phyloP scores from a whole-genome alignment of 2,888 invertebrate genomes.

The Caenorhabditis zanzibari region DNA sequence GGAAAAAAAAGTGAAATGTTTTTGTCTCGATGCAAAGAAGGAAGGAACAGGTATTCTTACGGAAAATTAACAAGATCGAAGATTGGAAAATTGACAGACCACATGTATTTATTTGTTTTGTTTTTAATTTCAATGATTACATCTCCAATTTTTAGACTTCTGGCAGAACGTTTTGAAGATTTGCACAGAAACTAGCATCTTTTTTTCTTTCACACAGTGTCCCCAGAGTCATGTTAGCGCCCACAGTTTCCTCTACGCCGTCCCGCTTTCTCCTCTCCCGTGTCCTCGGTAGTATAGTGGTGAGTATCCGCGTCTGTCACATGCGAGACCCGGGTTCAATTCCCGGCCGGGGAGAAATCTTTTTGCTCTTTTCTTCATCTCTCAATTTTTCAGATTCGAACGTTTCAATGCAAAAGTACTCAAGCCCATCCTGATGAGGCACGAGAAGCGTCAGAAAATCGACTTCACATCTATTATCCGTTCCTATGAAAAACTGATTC shows the following conservation, averaged over 20 bases:
- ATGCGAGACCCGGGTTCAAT: constrained; percentile 74
- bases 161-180: too few species aligned
- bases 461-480: constrained; percentile 79
- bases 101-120: not conserved
- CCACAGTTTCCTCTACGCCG: not conserved
- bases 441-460: constrained; percentile 73
- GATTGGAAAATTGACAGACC: not conserved
- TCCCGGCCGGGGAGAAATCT: constrained; percentile 68
- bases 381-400: constrained; percentile 74
- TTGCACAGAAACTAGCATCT: too few species aligned
- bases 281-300: constrained; percentile 73
- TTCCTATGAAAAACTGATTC: constrained; percentile 77
- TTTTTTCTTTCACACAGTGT: too few species aligned
- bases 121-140: not conserved
- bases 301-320: constrained; percentile 76
- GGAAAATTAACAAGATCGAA: not conserved
- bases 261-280: not conserved
- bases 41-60: not conserved
- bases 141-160: not conserved
- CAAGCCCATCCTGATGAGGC: constrained; percentile 78
- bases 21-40: not conserved
- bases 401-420: constrained; percentile 79
- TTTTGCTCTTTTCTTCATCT: not conserved
- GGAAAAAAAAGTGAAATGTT: not conserved
- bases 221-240: too few species aligned